These are phyloP conservation scores for Salticus scenicus DNA, from an alignment of 2,888 invertebrate genomes.

Conservation along the genomic window DNA sequence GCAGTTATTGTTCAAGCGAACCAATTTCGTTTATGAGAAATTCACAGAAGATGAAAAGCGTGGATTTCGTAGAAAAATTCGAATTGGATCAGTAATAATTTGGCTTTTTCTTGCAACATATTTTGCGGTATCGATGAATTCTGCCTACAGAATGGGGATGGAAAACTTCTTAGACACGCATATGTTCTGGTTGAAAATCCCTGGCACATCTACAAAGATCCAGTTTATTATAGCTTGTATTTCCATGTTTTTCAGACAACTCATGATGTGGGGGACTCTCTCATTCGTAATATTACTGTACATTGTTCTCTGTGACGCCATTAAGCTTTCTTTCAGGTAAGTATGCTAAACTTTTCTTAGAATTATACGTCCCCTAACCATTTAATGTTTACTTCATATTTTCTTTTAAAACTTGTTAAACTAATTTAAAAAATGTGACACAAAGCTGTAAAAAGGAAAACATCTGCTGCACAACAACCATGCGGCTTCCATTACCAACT, in stretches of 20 bases:
- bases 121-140: not conserved
- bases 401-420: too few relatives aligned
- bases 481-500: too few relatives aligned
- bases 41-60: conserved; percentile 9
- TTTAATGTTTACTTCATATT: too few relatives aligned
- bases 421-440: too few relatives aligned
- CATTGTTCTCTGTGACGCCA: conserved; percentile 7
- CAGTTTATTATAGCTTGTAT: conserved; percentile 19
- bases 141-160: conserved; percentile 18
- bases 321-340: conserved; percentile 23
- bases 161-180: conserved; percentile 32
- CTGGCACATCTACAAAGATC: not conserved
- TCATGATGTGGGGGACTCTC: conserved; percentile 44
- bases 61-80: conserved; percentile 11
- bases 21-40: not conserved
- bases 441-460: too few relatives aligned
- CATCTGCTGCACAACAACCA: too few relatives aligned
- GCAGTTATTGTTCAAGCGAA: conserved; percentile 2
- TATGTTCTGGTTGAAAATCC: conserved; percentile 22
- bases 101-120: conserved; percentile 33
- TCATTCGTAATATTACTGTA: conserved; percentile 38
- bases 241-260: conserved; percentile 22
- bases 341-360: too few relatives aligned
- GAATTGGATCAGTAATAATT: not conserved
- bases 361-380: too few relatives aligned